Conservation (phyloP, 2,888 invertebrate genomes). For the Rhimphoctona megacephalus region DNA sequence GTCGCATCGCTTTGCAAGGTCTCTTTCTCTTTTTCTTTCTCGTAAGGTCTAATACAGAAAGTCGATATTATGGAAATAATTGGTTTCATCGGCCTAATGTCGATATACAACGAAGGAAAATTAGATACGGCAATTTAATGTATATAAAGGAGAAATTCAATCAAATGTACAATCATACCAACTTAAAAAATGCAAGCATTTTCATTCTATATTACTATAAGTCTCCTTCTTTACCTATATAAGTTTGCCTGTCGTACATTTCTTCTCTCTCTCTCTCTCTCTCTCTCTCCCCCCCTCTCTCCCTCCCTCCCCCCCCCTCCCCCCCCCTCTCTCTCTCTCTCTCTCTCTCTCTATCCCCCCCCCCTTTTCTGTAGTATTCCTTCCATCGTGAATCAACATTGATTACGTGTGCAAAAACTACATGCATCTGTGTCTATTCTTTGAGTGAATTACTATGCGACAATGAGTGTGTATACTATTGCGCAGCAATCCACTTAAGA, state of each 20-base stretch:
- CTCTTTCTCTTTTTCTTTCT: too few relatives aligned
- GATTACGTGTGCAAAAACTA: background rate
- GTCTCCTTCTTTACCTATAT: background rate
- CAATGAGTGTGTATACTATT: slow-evolving; percentile 9
- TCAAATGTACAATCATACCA: too few relatives aligned
- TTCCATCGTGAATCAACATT: slow-evolving; percentile 19
- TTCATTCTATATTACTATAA: background rate
- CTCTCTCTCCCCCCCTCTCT: background rate
- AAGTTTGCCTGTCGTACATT: background rate
- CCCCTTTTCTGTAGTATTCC: background rate
- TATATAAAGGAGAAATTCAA: too few relatives aligned
- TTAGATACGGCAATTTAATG: background rate
- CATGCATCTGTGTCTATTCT: background rate
- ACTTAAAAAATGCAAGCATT: background rate
- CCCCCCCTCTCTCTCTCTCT: too few relatives aligned
- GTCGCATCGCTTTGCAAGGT: too few relatives aligned
- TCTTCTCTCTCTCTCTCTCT: background rate
- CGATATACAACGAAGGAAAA: background rate
- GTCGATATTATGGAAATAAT: background rate
- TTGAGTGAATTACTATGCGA: slow-evolving; percentile 14
- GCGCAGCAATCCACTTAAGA: slow-evolving; percentile 53
- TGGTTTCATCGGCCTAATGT: background rate
- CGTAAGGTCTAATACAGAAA: background rate
- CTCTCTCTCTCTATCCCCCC: too few relatives aligned
- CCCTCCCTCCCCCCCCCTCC: too few relatives aligned